phyloP scores from a whole-genome alignment of 1,140 invertebrate genomes.

The Trinorchestia longiramus region DNA sequence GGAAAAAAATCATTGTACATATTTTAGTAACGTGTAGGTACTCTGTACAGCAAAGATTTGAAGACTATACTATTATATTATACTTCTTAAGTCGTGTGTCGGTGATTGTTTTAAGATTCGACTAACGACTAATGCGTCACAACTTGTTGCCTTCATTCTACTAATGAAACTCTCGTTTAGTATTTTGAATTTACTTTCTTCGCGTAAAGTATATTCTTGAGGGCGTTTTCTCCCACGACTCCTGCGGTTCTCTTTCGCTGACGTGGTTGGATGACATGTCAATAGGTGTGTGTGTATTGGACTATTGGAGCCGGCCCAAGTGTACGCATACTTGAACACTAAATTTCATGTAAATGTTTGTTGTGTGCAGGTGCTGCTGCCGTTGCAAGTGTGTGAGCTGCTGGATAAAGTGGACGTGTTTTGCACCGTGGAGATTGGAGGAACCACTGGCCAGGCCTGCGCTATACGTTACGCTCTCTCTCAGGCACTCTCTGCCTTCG shows the following conservation, averaged over 20 bases:
- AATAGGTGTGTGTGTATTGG: neutral
- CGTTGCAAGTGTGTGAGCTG: conserved; percentile 83
- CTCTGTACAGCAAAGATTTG: no score
- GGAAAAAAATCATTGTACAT: no score
- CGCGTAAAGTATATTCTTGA: neutral
- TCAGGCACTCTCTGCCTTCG: conserved; percentile 81
- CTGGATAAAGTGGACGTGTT: conserved; percentile 85
- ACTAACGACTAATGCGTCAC: no score
- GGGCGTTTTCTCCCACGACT: neutral
- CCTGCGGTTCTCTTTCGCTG: no score
- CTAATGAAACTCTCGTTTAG: neutral
- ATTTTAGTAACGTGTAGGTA: no score
- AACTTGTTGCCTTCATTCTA: neutral
- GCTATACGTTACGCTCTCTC: conserved; percentile 88
- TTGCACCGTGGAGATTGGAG: conserved; percentile 76
- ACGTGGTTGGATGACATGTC: neutral
- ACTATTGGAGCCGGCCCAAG: neutral
- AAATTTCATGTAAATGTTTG: conserved; percentile 67
- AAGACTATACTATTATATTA: no score
- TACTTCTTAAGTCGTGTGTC: no score
- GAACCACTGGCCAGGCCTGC: conserved; percentile 82
- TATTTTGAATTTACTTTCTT: neutral
- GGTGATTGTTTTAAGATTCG: no score
- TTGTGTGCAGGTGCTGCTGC: conserved; percentile 81
- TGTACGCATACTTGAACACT: neutral